These are phyloP conservation scores for Poeciliopsis paucimaculata DNA, from an alignment of 2,797 vertebrate genomes.

Conservation along the genomic window DNA sequence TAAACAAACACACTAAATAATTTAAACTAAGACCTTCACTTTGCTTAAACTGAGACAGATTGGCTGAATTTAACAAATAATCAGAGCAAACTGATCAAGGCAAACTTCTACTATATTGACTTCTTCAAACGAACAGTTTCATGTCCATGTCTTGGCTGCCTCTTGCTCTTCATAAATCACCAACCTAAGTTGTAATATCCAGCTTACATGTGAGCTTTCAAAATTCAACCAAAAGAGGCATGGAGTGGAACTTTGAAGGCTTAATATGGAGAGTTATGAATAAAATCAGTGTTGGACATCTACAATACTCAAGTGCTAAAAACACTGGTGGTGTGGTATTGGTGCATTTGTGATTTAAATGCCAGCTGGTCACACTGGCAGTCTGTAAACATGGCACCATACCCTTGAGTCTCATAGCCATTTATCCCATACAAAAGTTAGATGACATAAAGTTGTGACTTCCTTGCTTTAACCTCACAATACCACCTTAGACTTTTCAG, in stretches of 20 bases:
- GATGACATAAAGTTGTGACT: neutral
- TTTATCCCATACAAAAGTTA: neutral
- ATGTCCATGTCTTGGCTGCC: neutral
- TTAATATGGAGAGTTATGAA: neutral
- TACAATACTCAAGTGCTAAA: neutral
- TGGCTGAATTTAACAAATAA: neutral
- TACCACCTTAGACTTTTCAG: neutral
- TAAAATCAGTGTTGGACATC: neutral
- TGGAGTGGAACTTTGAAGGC: neutral
- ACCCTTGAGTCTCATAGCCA: neutral
- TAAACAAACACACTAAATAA: neutral
- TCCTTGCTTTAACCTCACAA: neutral
- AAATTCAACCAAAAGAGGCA: neutral
- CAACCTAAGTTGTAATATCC: neutral
- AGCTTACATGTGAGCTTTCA: neutral
- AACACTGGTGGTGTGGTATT: neutral
- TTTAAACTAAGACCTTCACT: neutral
- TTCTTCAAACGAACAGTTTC: neutral
- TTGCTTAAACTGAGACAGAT: neutral
- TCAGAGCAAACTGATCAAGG: neutral
- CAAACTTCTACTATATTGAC: neutral
- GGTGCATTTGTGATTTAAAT: neutral
- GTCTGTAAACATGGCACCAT: neutral
- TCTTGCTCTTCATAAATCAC: neutral
- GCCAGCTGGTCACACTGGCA: neutral